phyloP scores from a whole-genome alignment of 2,888 invertebrate species.

The Alitta virens region DNA sequence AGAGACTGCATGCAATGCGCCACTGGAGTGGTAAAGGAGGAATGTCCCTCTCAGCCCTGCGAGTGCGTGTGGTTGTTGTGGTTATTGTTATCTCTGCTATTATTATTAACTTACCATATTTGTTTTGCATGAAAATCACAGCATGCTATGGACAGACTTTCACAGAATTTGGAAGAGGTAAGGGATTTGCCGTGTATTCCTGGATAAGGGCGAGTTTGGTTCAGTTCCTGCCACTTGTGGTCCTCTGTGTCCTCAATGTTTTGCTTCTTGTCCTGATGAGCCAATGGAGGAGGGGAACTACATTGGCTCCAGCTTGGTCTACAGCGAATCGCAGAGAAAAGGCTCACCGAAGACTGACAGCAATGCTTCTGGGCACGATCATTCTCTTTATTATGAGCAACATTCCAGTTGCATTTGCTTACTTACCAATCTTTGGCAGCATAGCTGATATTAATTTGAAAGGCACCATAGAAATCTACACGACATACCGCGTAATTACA shows the following conservation, averaged over 20 bases:
- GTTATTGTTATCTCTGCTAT: too few species aligned
- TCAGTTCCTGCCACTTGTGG: constrained; percentile 17
- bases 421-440: constrained; percentile 8
- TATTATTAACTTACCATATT: neutral
- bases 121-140: neutral
- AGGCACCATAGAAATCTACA: neutral
- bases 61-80: too few species aligned
- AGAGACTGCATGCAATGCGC: too few species aligned
- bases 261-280: constrained; percentile 2
- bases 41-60: too few species aligned
- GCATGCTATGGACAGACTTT: neutral
- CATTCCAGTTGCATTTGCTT: constrained; percentile 17
- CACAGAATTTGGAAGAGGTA: constrained; percentile 7
- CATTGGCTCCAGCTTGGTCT: neutral
- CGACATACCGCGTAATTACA: neutral
- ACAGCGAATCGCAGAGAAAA: neutral
- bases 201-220: constrained; percentile 18
- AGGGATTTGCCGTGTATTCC: constrained; percentile 13
- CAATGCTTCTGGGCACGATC: constrained; percentile 20
- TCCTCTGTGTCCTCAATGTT: constrained; percentile 12
- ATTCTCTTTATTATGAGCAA: constrained; percentile 15
- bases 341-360: constrained; percentile 12
- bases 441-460: constrained; percentile 2
- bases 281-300: neutral
- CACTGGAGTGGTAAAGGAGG: too few species aligned